Evolutionary conservation across 2,888 invertebrate genomes (phyloP).

Genomic region (Netelia melanura): DNA sequence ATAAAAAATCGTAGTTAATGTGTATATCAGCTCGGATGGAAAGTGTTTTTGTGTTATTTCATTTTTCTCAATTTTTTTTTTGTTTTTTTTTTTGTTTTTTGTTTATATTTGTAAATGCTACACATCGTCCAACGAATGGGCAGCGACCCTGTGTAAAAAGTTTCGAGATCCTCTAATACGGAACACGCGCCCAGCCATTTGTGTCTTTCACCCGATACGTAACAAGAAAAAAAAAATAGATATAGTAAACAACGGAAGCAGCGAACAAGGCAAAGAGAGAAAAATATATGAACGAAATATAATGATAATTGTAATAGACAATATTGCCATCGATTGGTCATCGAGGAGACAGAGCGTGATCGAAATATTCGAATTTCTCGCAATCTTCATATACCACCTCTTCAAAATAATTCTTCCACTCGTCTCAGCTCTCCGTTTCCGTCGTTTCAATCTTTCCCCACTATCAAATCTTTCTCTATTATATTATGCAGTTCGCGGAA

Average conservation of each 20-base stretch:
- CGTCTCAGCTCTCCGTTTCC: not conserved
- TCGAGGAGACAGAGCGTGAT: not conserved
- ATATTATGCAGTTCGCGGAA: slow-evolving; percentile 48
- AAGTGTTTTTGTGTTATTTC: slow-evolving; percentile 20
- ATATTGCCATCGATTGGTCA: not conserved
- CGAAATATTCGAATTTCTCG: not conserved
- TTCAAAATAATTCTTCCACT: not conserved
- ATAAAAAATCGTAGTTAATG: slow-evolving; percentile 42
- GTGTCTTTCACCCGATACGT: slow-evolving; percentile 21
- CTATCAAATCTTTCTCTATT: slow-evolving; percentile 27
- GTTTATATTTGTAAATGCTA: slow-evolving; percentile 28
- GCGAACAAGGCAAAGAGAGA: slow-evolving; percentile 24
- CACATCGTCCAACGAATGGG: slow-evolving; percentile 59
- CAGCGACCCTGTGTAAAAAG: slow-evolving; percentile 64
- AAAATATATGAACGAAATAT: slow-evolving; percentile 36
- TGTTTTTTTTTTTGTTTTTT: not conserved
- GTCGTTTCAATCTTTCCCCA: not conserved
- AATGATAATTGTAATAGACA: not conserved
- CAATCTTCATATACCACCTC: not conserved
- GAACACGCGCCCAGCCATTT: slow-evolving; percentile 37
- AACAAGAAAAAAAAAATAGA: slow-evolving; percentile 7
- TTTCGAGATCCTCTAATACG: slow-evolving; percentile 42
- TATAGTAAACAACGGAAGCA: slow-evolving; percentile 16
- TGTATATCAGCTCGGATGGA: slow-evolving; percentile 42
- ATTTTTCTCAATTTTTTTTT: not conserved